phyloP scores from a whole-genome alignment of 2,797 vertebrate species.

The Botia almorhae region DNA sequence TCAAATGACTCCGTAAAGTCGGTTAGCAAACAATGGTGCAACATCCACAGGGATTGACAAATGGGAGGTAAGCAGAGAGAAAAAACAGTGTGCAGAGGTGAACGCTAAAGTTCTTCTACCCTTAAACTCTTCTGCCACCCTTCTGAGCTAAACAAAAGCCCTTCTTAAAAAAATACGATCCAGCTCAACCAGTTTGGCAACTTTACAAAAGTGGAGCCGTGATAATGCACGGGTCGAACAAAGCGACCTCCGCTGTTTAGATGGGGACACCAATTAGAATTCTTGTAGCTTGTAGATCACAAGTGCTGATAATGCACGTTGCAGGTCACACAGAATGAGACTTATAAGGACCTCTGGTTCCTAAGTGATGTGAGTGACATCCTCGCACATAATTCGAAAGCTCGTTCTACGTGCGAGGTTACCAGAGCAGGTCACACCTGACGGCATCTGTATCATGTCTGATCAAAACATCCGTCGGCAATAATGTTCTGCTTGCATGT shows the following conservation, averaged over 20 bases:
- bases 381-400: background rate
- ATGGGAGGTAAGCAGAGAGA: slow-evolving; percentile 21
- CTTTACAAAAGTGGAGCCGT: slow-evolving; percentile 65
- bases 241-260: slow-evolving; percentile 60
- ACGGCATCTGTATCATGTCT: background rate
- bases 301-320: slow-evolving; percentile 65
- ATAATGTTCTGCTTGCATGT: background rate
- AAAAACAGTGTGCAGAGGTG: slow-evolving; percentile 28
- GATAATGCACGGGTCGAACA: slow-evolving; percentile 64
- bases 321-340: background rate
- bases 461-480: background rate
- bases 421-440: background rate
- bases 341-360: background rate
- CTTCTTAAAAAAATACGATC: slow-evolving; percentile 55
- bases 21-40: background rate
- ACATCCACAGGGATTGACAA: slow-evolving; percentile 48
- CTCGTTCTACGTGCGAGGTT: background rate
- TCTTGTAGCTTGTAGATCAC: slow-evolving; percentile 68
- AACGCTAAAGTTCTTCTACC: slow-evolving; percentile 29
- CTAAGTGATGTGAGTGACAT: slow-evolving; percentile 12
- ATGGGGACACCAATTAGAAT: slow-evolving; percentile 59
- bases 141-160: slow-evolving; percentile 72
- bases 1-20: background rate
- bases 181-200: slow-evolving; percentile 75
- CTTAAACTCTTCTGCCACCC: slow-evolving; percentile 51